Percentiles rank a stretch among this genome's conserved stretches.
Evolutionary conservation across 2,113 vertebrate species (phyloP).

Genomic region (Todiramphus saurophagus): DNA sequence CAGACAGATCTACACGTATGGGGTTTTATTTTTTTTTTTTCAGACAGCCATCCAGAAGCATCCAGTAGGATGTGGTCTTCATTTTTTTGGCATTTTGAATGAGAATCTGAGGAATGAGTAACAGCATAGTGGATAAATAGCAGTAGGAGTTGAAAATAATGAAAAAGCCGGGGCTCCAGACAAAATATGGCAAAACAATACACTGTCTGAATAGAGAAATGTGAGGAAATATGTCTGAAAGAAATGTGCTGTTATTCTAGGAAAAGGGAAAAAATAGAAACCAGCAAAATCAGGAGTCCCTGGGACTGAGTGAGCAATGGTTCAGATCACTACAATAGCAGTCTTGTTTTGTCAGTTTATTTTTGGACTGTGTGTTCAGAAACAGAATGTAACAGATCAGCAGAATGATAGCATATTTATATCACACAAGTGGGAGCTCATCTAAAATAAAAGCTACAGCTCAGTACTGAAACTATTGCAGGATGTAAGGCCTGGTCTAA

Average conservation of each 20-base stretch:
- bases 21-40: neutral
- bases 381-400: neutral
- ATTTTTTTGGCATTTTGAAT: neutral
- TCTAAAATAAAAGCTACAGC: neutral
- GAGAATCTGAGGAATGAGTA: neutral
- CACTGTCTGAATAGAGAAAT: neutral
- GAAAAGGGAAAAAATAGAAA: neutral
- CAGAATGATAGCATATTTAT: neutral
- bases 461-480: neutral
- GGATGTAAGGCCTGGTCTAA: neutral
- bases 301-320: neutral
- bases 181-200: neutral
- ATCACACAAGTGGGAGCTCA: neutral
- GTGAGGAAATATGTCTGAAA: neutral
- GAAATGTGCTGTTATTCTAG: neutral
- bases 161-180: neutral
- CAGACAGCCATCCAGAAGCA: neutral
- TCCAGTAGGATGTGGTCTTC: neutral
- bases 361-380: neutral
- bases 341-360: neutral
- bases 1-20: neutral
- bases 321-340: neutral
- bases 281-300: neutral
- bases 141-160: neutral
- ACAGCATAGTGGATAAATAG: neutral